Base-by-base conservation (phyloP, 2,888 invertebrate species). In the Labia minor region DNA sequence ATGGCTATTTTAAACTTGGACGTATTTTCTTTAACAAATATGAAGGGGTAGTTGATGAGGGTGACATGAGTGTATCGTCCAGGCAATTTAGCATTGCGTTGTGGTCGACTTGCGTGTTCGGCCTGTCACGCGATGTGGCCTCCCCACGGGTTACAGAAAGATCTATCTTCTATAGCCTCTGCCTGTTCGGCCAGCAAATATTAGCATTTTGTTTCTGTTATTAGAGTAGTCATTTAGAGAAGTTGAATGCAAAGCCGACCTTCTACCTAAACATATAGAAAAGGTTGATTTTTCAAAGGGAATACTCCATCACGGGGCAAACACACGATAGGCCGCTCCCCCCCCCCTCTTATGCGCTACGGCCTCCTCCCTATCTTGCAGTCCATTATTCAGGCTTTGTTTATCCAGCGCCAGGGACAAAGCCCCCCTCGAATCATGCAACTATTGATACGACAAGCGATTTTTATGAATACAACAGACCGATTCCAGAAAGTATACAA, bases 361-460 rank as follows among this genome's bases (percentile, higher is more conserved):
- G 11, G 6, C 11, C 33, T 8, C 14, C n/a, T 16, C 49, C 14
- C 49, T 16, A 14, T 49, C 49, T 49, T 16, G n/a, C 49, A 49
- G 49, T 49, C 49, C 49, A 49, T 49, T 49, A 49, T 49, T 49
- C 49, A 49, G 49, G n/a, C 49, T 49, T 49, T 49, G 49, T 49
- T 49, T 49, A 49, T 14, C 49, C 8, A 49, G 49, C 49, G 49
- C 49, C 49, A 49, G 49, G 49, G 49, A 49, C 49, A 49, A 49
- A 49, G 49, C 49, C 49, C 49, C 49, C 16, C 49, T 49, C 49
- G 16, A n/a, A 49, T 49, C 49, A 49, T 49, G 49, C 49, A 49
- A 49, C 49, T 49, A 49, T 49, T 49, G 49, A 49, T 49, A 49
- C 49, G 49, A 49, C 49, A 49, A 49, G 49, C 49, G 49, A 49